phyloP scores from a whole-genome alignment of 2,113 vertebrate species.

The Ceyx margarethae region DNA sequence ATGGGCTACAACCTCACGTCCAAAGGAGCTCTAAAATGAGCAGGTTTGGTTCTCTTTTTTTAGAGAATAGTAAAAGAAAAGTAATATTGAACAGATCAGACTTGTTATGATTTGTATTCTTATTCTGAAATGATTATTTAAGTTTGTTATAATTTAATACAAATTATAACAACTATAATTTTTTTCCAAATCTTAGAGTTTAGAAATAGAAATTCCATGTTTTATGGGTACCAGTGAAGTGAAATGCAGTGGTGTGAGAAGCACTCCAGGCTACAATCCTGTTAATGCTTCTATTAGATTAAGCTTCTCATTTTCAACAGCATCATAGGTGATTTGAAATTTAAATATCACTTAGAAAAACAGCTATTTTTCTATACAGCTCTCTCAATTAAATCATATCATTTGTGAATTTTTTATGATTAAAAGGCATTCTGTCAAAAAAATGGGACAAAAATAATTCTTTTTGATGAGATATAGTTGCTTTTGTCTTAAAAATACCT shows the following conservation, averaged over 20 bases:
- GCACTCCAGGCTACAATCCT: not conserved
- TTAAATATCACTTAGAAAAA: not conserved
- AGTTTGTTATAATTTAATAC: not conserved
- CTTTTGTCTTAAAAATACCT: not conserved
- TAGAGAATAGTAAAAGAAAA: not conserved
- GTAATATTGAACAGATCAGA: not conserved
- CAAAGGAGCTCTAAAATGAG: not conserved
- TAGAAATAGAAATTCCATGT: not conserved
- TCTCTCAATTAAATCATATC: not conserved
- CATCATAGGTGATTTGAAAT: not conserved
- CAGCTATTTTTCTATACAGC: not conserved
- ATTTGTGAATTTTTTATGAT: not conserved
- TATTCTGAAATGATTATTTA: no score
- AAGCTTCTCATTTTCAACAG: not conserved
- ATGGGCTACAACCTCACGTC: not conserved
- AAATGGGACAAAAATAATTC: not conserved
- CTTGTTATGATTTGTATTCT: no score
- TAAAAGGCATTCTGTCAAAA: not conserved
- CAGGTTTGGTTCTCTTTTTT: not conserved
- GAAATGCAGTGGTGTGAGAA: not conserved
- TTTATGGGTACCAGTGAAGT: not conserved
- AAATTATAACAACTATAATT: not conserved
- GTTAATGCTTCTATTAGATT: not conserved
- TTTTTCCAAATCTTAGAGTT: not conserved
- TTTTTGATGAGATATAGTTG: not conserved